Evolutionary conservation across 1,140 invertebrate species (phyloP).

Genomic region (Gryllus bimaculatus): DNA sequence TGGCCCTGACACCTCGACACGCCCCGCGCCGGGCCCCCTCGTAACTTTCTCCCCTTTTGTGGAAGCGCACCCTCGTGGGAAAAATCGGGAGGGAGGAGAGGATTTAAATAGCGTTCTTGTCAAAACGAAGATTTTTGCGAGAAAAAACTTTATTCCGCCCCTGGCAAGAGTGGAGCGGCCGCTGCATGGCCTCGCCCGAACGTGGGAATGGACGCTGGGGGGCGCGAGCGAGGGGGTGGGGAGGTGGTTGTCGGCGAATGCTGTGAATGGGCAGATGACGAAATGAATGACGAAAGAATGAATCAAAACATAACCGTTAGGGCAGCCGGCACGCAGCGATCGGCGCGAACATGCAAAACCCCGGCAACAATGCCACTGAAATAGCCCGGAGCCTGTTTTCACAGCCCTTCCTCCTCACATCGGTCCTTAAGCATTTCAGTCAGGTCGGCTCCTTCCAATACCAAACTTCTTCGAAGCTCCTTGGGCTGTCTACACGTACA

Average conservation of each 20-base stretch:
- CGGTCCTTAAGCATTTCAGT: not conserved
- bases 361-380: not conserved
- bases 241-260: too few species aligned
- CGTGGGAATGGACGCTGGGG: not conserved
- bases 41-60: not conserved
- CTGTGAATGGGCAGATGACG: not conserved
- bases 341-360: not conserved
- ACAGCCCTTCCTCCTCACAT: not conserved
- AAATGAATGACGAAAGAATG: not conserved
- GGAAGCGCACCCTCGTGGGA: not conserved
- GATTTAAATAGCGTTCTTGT: not conserved
- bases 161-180: too few species aligned
- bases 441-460: not conserved
- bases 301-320: constrained; percentile 5
- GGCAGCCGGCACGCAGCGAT: not conserved
- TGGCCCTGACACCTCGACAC: too few species aligned
- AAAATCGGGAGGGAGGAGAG: not conserved
- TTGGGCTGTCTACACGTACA: not conserved
- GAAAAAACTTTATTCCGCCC: not conserved
- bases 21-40: too few species aligned
- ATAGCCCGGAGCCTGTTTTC: not conserved
- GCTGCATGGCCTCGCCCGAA: not conserved
- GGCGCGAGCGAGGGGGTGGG: not conserved
- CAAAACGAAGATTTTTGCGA: not conserved
- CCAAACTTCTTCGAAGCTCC: not conserved